Evolutionary conservation across 1,140 invertebrate genomes (phyloP).

Genomic region (Cydia splendana): DNA sequence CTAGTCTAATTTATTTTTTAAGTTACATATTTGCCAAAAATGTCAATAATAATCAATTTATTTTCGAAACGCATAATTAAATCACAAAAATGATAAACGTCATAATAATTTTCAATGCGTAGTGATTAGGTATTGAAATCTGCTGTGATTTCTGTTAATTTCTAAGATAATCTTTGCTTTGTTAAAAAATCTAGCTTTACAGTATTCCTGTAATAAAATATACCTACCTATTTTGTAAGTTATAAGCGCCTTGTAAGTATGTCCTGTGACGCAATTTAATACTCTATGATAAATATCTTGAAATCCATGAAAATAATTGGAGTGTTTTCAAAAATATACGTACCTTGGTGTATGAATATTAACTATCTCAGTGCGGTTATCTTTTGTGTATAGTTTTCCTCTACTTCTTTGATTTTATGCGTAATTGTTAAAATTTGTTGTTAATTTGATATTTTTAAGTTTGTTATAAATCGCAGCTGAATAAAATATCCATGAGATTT

Average conservation of each 20-base stretch:
- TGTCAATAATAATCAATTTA: conserved; percentile 21
- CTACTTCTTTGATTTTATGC: conserved; percentile 34
- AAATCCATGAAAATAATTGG: not conserved
- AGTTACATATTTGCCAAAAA: conserved; percentile 29
- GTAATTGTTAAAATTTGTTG: conserved; percentile 32
- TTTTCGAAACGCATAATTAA: conserved; percentile 38
- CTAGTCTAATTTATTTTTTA: conserved; percentile 46
- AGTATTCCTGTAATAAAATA: conserved; percentile 23
- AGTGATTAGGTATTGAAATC: conserved; percentile 51
- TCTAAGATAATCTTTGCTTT: conserved; percentile 38
- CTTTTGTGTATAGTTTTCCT: conserved; percentile 29
- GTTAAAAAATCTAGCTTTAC: conserved; percentile 18
- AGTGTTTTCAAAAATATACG: not conserved
- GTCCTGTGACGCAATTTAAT: conserved; percentile 30
- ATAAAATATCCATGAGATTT: conserved; percentile 26
- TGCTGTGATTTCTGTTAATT: conserved; percentile 69
- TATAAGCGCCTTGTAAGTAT: not conserved
- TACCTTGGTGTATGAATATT: conserved; percentile 1
- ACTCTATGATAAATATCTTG: conserved; percentile 16
- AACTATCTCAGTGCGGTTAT: conserved; percentile 1
- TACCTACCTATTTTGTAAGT: conserved; percentile 9
- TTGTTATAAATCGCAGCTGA: conserved; percentile 39
- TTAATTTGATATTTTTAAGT: conserved; percentile 40
- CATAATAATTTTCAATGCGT: conserved; percentile 40
- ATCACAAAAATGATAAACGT: conserved; percentile 33